phyloP scores from a whole-genome alignment of 2,113 vertebrate genomes.

The Eurypyga helias region DNA sequence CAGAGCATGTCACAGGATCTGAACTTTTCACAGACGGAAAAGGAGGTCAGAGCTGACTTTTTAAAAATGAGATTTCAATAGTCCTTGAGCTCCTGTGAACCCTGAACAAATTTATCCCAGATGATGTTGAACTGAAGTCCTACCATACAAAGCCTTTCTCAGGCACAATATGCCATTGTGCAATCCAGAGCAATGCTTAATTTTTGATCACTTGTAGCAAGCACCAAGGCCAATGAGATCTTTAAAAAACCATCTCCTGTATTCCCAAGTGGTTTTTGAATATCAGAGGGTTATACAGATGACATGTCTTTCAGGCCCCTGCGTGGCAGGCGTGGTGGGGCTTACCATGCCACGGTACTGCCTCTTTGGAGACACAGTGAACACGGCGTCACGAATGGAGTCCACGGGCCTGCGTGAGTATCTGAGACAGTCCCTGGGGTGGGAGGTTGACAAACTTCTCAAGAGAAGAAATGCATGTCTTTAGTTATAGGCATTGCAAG shows the following conservation, averaged over 20 bases:
- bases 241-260: not conserved
- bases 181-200: not conserved
- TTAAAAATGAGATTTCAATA: not conserved
- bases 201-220: not conserved
- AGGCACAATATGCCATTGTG: not conserved
- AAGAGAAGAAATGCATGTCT: not conserved
- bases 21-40: not conserved
- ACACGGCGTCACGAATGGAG: conserved; percentile 92
- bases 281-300: not conserved
- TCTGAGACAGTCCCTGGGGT: not conserved
- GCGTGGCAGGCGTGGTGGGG: conserved; percentile 88
- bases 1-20: not conserved
- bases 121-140: not conserved
- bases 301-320: conserved; percentile 78
- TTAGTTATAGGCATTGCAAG: not conserved
- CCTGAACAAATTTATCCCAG: not conserved
- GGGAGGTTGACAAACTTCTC: not conserved
- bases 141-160: not conserved
- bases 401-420: conserved; percentile 90
- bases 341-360: conserved; percentile 94
- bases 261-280: not conserved
- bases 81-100: not conserved
- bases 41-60: not conserved
- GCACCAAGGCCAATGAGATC: not conserved
- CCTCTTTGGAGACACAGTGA: conserved; percentile 94